phyloP scores from a whole-genome alignment of 2,113 vertebrate species.

The Mormoops blainvillei region DNA sequence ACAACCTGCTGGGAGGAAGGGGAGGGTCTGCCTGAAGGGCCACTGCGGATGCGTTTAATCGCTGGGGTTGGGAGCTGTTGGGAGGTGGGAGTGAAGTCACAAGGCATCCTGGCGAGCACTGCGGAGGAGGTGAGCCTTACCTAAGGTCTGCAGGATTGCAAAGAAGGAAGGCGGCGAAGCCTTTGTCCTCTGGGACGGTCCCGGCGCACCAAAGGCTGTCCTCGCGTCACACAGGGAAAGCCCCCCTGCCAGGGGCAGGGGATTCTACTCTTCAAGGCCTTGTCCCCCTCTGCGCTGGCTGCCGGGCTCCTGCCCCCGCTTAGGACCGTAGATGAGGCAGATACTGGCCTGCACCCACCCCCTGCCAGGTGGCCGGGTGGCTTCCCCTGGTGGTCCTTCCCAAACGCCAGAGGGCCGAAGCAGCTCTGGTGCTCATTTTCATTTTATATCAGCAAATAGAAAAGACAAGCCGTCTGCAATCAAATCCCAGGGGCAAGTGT shows the following conservation, averaged over 20 bases:
- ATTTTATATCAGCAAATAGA: neutral
- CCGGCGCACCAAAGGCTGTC: neutral
- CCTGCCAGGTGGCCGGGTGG: neutral
- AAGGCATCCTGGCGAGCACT: neutral
- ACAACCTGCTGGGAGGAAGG: neutral
- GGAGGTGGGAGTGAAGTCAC: neutral
- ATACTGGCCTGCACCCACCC: neutral
- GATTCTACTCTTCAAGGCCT: neutral
- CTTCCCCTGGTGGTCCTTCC: neutral
- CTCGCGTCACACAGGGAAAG: no score
- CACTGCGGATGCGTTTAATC: neutral
- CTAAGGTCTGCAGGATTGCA: neutral
- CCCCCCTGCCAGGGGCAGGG: rapidly evolving
- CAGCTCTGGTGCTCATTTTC: neutral
- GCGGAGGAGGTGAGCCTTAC: neutral
- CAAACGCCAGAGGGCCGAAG: neutral
- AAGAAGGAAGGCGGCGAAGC: neutral
- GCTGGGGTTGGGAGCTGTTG: no score
- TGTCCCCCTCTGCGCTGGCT: rapidly evolving
- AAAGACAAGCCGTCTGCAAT: neutral
- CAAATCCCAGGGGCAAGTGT: neutral
- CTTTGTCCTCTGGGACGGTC: neutral
- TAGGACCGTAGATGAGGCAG: neutral
- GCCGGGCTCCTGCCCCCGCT: rapidly evolving
- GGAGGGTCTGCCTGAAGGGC: neutral